These are phyloP conservation scores for Perognathus longimembris DNA, from an alignment of 2,113 vertebrate genomes.

Conservation along the genomic window DNA sequence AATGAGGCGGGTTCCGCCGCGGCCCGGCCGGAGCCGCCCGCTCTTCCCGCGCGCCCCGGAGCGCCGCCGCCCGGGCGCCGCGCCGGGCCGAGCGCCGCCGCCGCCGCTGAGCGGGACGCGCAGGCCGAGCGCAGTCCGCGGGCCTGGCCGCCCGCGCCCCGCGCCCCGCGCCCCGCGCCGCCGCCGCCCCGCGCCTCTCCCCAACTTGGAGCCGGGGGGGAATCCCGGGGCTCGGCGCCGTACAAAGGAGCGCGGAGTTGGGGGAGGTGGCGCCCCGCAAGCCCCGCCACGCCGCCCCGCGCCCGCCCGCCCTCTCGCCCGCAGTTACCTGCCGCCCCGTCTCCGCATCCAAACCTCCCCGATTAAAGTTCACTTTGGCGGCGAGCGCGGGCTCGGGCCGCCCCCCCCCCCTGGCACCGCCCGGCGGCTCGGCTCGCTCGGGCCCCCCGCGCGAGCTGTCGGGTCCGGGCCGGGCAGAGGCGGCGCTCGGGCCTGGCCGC, in stretches of 20 bases:
- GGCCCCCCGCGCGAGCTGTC: slow-evolving; percentile 29
- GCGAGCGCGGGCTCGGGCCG: slow-evolving; percentile 71
- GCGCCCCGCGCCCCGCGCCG: slow-evolving; percentile 21
- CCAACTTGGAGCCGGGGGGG: slow-evolving; percentile 32
- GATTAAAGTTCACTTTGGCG: slow-evolving; percentile 85
- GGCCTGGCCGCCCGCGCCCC: slow-evolving; percentile 58
- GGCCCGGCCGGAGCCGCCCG: background rate
- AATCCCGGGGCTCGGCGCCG: background rate
- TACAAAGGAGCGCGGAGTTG: slow-evolving; percentile 73
- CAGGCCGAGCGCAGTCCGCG: slow-evolving; percentile 73
- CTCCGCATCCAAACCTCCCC: slow-evolving; percentile 91
- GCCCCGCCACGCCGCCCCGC: background rate
- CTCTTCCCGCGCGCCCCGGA: slow-evolving; percentile 68
- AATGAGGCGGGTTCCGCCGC: slow-evolving; percentile 69
- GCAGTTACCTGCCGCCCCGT: slow-evolving; percentile 90
- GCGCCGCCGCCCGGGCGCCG: background rate
- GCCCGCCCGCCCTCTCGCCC: slow-evolving; percentile 61
- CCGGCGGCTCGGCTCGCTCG: slow-evolving; percentile 62
- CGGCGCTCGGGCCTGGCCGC: slow-evolving; percentile 82
- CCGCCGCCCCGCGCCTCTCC: slow-evolving; percentile 23
- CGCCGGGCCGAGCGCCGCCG: background rate
- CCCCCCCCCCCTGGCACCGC: slow-evolving; percentile 32
- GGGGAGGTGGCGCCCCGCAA: background rate
- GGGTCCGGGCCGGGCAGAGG: slow-evolving; percentile 64
- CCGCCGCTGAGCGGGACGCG: background rate